phyloP scores from a whole-genome alignment of 2,888 invertebrate species.

The Crossocerus cetratus region DNA sequence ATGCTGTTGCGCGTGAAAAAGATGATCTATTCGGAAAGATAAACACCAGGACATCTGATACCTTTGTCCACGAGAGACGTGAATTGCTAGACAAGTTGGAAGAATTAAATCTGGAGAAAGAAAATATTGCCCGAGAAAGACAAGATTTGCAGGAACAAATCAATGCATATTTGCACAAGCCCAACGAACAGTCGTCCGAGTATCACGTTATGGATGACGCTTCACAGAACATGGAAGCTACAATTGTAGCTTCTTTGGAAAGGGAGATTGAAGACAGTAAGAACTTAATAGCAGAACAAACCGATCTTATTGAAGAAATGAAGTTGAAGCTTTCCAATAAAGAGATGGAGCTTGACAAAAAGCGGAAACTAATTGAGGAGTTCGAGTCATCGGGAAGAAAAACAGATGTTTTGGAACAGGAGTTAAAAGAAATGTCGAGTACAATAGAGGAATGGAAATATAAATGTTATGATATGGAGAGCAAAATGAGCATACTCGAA shows the following conservation, averaged over 20 bases:
- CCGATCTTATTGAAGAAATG: conserved; percentile 78
- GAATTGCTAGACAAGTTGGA: conserved; percentile 85
- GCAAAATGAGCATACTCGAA: conserved; percentile 61
- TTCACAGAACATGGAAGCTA: conserved; percentile 19
- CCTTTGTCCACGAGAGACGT: conserved; percentile 83
- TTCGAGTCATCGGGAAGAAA: conserved; percentile 55
- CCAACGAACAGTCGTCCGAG: conserved; percentile 76
- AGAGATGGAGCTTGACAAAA: conserved; percentile 67
- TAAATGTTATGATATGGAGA: conserved; percentile 67
- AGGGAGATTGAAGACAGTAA: conserved; percentile 76
- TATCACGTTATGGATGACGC: conserved; percentile 35
- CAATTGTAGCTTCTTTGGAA: conserved; percentile 61
- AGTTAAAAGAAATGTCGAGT: conserved; percentile 64
- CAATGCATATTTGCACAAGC: conserved; percentile 75
- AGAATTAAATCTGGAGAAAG: conserved; percentile 81
- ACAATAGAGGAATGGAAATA: conserved; percentile 69
- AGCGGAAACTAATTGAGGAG: conserved; percentile 74
- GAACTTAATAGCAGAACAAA: conserved; percentile 82
- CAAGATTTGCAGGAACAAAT: conserved; percentile 75
- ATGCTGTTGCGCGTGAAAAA: conserved; percentile 78
- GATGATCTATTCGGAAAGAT: conserved; percentile 83
- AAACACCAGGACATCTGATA: conserved; percentile 75
- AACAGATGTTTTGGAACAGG: conserved; percentile 53
- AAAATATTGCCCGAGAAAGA: conserved; percentile 78
- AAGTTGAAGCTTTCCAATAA: conserved; percentile 79